Evolutionary conservation across 2,113 vertebrate genomes (phyloP).

Genomic region (Tor tambroides): DNA sequence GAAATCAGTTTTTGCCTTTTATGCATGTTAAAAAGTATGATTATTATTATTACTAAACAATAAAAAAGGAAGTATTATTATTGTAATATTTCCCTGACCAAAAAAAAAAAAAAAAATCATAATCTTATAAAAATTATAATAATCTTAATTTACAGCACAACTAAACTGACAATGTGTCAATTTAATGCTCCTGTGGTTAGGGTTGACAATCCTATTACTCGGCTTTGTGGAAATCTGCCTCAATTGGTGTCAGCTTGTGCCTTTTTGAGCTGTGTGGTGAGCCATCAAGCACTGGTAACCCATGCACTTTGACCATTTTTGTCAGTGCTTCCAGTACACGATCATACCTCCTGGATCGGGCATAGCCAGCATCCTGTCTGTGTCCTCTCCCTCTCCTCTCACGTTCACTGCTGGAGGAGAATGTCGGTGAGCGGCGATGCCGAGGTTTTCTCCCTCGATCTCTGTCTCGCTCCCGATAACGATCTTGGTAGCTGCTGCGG

Average conservation of each 20-base stretch:
- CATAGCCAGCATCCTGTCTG: conserved; percentile 72
- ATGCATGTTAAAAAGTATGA: too few species aligned
- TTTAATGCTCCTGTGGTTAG: background rate
- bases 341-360: conserved; percentile 74
- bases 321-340: background rate
- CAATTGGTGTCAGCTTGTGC: background rate
- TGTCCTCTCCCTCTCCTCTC: conserved; percentile 67
- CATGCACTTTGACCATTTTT: background rate
- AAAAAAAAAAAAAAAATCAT: too few species aligned
- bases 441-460: conserved; percentile 88
- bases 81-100: too few species aligned
- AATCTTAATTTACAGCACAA: too few species aligned
- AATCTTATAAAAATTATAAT: too few species aligned
- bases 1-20: too few species aligned
- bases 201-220: background rate
- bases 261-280: too few species aligned
- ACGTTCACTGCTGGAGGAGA: conserved; percentile 82
- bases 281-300: background rate
- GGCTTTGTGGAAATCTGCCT: background rate
- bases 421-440: conserved; percentile 85
- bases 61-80: too few species aligned
- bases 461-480: conserved; percentile 87
- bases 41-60: too few species aligned
- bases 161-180: too few species aligned
- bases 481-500: conserved; percentile 89